Percentiles rank a stretch among this genome's conserved stretches.
Conservation (phyloP, 2,888 invertebrate species). For the Metacarcinus magister region DNA sequence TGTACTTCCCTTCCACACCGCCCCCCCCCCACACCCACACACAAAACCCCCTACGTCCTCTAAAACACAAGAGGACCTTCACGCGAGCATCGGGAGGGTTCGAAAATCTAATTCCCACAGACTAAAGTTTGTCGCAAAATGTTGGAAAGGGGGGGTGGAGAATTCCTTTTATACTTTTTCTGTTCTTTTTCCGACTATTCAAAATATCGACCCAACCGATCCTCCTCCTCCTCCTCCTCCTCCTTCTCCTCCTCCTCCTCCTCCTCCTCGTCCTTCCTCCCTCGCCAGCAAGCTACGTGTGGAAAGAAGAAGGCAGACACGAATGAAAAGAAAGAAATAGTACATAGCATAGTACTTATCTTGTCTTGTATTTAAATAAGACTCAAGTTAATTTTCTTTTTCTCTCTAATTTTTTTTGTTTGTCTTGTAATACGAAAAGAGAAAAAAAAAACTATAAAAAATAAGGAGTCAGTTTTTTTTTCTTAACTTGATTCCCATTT, state of each 20-base stretch:
- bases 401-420: background rate
- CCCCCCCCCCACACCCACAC: background rate
- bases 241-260: background rate
- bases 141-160: conserved; percentile 50
- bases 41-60: conserved; percentile 30
- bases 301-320: conserved; percentile 42
- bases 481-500: background rate
- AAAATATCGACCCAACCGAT: conserved; percentile 26
- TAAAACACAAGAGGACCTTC: conserved; percentile 61
- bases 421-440: background rate
- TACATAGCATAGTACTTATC: background rate
- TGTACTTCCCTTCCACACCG: too few relatives aligned
- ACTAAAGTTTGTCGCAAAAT: conserved; percentile 69
- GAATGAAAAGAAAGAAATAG: background rate
- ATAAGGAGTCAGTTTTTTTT: background rate
- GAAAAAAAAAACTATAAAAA: background rate
- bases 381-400: background rate
- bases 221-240: conserved; percentile 26
- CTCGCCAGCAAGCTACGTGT: background rate
- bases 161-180: background rate
- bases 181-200: conserved; percentile 15
- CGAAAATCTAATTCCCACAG: conserved; percentile 67
- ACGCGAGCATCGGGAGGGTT: conserved; percentile 53
- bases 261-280: background rate
- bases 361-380: background rate